These are phyloP conservation scores for Caenorhabditis becei DNA, from an alignment of 2,888 invertebrate genomes.

Conservation along the genomic window DNA sequence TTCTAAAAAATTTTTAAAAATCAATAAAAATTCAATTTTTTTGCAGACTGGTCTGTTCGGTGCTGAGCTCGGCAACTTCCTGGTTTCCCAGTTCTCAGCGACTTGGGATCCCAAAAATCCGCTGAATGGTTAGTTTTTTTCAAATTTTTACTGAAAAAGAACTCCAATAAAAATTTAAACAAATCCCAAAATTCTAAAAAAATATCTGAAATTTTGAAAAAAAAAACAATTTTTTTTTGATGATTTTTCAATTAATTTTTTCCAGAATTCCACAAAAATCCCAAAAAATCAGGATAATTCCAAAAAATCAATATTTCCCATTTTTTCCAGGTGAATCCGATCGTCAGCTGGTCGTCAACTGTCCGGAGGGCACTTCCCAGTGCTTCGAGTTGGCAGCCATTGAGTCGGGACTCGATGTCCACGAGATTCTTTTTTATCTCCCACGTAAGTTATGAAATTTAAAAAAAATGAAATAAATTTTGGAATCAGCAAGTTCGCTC, in stretches of 20 bases:
- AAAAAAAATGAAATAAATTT: conserved; percentile 1
- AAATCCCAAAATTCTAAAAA: not conserved
- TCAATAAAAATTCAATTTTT: not conserved
- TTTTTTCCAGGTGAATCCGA: conserved; percentile 55
- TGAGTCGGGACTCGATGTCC: conserved; percentile 51
- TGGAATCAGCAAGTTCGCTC: too few relatives aligned
- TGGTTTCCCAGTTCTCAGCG: conserved; percentile 49
- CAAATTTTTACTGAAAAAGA: too few relatives aligned
- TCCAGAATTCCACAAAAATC: not conserved
- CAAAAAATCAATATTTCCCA: too few relatives aligned
- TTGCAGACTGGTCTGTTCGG: conserved; percentile 64
- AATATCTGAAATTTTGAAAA: not conserved
- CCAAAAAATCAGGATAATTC: too few relatives aligned
- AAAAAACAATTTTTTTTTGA: not conserved
- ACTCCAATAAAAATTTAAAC: too few relatives aligned
- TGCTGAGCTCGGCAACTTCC: conserved; percentile 64
- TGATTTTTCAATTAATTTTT: not conserved
- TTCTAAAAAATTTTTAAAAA: too few relatives aligned
- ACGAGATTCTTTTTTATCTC: conserved; percentile 44
- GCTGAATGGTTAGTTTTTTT: conserved; percentile 34
- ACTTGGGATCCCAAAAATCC: conserved; percentile 58
- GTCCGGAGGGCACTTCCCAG: conserved; percentile 37
- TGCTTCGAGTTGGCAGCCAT: conserved; percentile 50
- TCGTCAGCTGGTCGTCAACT: conserved; percentile 47
- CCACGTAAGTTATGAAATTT: conserved; percentile 45